Conservation (phyloP, 2,888 invertebrate genomes). For the Incurvaria masculella region DNA sequence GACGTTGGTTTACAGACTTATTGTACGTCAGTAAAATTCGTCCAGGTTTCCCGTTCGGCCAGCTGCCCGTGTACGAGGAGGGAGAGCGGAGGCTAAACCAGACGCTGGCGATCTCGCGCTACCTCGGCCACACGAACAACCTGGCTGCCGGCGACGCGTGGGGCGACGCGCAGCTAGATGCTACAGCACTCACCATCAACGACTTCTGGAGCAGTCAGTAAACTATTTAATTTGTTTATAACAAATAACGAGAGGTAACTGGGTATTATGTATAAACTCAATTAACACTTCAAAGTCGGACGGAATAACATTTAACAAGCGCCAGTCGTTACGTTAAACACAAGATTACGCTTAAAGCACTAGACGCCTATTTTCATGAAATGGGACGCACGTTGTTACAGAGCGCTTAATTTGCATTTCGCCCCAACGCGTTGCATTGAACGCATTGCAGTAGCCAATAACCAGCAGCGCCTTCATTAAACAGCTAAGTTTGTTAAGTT, state of each 20-base stretch:
- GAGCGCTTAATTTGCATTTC: neutral
- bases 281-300: neutral
- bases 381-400: neutral
- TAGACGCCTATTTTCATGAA: too few species aligned
- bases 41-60: slow-evolving; percentile 36
- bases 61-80: slow-evolving; percentile 33
- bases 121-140: slow-evolving; percentile 28
- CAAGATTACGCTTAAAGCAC: neutral
- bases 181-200: slow-evolving; percentile 24
- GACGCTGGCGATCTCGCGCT: slow-evolving; percentile 33
- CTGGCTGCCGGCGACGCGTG: slow-evolving; percentile 27
- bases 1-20: too few species aligned
- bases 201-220: slow-evolving; percentile 25
- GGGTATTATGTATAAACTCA: neutral
- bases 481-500: neutral
- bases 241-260: neutral
- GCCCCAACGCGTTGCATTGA: neutral
- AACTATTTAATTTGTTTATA: neutral
- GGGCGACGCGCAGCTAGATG: slow-evolving; percentile 28
- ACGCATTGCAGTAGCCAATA: neutral
- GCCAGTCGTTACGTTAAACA: neutral
- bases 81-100: slow-evolving; percentile 29
- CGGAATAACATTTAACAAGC: neutral
- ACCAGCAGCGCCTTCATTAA: neutral
- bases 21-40: too few species aligned